Evolutionary conservation across 2,888 invertebrate genomes (phyloP).

Genomic region (Synergus itoensis): DNA sequence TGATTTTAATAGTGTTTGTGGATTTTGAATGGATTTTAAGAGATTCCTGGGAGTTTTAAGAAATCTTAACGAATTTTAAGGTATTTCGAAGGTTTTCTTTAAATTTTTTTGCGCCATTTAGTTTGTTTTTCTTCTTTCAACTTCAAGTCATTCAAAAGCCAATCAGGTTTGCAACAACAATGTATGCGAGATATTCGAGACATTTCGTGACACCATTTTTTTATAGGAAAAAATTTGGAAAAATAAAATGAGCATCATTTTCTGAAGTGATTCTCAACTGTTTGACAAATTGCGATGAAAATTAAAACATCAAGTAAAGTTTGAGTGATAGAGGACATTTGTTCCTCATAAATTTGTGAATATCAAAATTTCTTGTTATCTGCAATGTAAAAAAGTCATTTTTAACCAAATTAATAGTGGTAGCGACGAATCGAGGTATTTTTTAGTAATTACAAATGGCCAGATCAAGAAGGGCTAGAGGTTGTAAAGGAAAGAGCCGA

Average conservation of each 20-base stretch:
- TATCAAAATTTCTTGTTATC: not conserved
- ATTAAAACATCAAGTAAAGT: not conserved
- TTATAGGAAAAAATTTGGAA: not conserved
- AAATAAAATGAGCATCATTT: not conserved
- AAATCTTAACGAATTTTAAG: no score
- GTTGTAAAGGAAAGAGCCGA: slow-evolving; percentile 10
- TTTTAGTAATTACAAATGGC: not conserved
- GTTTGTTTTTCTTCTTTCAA: no score
- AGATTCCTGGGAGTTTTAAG: no score
- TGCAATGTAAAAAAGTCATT: not conserved
- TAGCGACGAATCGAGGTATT: not conserved
- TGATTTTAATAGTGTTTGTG: no score
- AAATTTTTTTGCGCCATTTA: no score
- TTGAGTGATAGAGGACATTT: not conserved
- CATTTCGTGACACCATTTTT: no score
- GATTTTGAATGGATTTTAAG: no score
- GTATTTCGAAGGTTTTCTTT: no score
- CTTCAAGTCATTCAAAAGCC: no score
- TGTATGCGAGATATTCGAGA: no score
- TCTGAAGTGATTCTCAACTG: not conserved
- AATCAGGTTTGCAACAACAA: no score
- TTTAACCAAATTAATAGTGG: not conserved
- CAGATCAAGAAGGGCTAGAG: not conserved
- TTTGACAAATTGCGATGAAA: not conserved
- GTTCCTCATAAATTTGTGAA: not conserved